Evolutionary conservation across 1,140 invertebrate species (phyloP).

Genomic region (Aphaenogaster rudis): DNA sequence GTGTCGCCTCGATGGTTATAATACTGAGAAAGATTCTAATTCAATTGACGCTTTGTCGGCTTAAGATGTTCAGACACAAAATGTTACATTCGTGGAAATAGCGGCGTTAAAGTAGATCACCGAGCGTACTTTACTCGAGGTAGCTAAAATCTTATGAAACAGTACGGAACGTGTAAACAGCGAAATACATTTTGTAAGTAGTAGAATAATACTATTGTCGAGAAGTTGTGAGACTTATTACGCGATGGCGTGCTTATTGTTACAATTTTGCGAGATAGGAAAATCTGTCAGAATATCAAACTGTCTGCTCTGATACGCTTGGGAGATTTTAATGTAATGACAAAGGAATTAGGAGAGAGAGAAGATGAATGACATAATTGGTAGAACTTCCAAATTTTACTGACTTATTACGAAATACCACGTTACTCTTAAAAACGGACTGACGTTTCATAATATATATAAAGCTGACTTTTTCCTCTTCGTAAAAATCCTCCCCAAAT

Average conservation of each 20-base stretch:
- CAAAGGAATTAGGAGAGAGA: conserved; percentile 33
- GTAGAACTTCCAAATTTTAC: conserved; percentile 43
- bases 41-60: conserved; percentile 19
- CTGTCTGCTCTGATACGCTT: conserved; percentile 33
- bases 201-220: conserved; percentile 44
- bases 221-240: conserved; percentile 60
- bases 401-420: conserved; percentile 33
- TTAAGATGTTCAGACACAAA: conserved; percentile 33
- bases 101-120: conserved; percentile 26
- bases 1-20: neutral
- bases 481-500: neutral
- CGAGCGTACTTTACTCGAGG: conserved; percentile 28
- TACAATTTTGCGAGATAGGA: conserved; percentile 48
- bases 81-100: neutral
- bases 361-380: conserved; percentile 30
- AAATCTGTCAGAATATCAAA: conserved; percentile 53
- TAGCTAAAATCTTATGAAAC: conserved; percentile 42
- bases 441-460: conserved; percentile 7
- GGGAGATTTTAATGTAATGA: conserved; percentile 50
- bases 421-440: neutral
- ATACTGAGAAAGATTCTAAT: neutral
- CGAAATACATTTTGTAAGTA: conserved; percentile 49
- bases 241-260: conserved; percentile 54
- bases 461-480: neutral
- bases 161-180: conserved; percentile 27